phyloP scores from a whole-genome alignment of 2,888 invertebrate species.

The Leptopilina myrica region DNA sequence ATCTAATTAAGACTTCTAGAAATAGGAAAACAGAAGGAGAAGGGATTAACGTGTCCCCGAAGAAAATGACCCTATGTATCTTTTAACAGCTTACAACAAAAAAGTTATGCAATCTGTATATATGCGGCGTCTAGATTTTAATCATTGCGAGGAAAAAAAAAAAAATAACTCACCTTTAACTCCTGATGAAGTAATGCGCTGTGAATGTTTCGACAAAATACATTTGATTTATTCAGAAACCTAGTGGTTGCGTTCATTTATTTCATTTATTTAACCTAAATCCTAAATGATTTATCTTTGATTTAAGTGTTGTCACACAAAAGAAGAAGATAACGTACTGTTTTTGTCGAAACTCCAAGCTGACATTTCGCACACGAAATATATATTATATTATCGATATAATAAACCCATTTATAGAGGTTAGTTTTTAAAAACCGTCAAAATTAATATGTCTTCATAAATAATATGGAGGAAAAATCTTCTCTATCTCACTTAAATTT shows the following conservation, averaged over 20 bases:
- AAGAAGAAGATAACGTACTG: conserved; percentile 36
- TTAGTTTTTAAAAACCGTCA: neutral
- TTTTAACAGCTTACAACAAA: conserved; percentile 20
- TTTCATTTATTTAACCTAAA: conserved; percentile 67
- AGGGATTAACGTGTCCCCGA: neutral
- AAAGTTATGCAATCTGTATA: conserved; percentile 10
- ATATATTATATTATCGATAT: too few species aligned
- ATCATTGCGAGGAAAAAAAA: conserved; percentile 33
- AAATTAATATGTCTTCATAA: too few species aligned
- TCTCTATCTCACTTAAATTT: neutral
- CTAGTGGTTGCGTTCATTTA: conserved; percentile 70
- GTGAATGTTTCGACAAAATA: conserved; percentile 64
- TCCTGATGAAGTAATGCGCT: conserved; percentile 59
- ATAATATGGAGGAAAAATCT: neutral
- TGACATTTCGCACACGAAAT: conserved; percentile 22
- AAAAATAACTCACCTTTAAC: conserved; percentile 63
- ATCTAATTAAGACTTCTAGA: conserved; percentile 26
- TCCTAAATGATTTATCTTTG: neutral
- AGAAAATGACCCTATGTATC: conserved; percentile 9
- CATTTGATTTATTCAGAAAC: conserved; percentile 63
- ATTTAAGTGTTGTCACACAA: conserved; percentile 17
- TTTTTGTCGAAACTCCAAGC: conserved; percentile 19
- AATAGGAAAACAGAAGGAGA: conserved; percentile 27
- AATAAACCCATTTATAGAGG: neutral
- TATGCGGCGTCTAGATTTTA: conserved; percentile 15